Evolutionary conservation across 2,888 invertebrate genomes (phyloP).

Genomic region (Noctua comes): DNA sequence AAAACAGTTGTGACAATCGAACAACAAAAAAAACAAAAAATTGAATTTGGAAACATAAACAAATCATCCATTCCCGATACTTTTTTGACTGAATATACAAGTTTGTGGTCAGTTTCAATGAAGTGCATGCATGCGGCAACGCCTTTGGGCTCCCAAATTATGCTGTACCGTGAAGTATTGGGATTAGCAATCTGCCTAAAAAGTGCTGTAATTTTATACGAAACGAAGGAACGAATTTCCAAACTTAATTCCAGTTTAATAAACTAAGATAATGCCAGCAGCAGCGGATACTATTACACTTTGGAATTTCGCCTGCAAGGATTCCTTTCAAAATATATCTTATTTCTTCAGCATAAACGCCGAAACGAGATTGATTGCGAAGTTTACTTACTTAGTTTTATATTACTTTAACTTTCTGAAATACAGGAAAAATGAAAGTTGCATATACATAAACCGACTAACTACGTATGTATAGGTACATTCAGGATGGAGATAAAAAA

Average conservation of each 20-base stretch:
- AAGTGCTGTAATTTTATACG: background rate
- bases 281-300: constrained; percentile 8
- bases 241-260: background rate
- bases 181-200: background rate
- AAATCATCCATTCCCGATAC: too few relatives aligned
- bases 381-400: background rate
- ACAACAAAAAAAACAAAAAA: too few relatives aligned
- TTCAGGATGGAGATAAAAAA: background rate
- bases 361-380: background rate
- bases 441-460: background rate
- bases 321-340: background rate
- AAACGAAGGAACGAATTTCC: background rate
- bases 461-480: background rate
- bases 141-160: background rate
- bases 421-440: background rate
- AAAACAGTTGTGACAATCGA: too few relatives aligned
- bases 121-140: background rate
- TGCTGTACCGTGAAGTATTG: background rate
- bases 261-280: constrained; percentile 1
- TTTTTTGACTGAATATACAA: background rate
- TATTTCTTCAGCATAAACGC: constrained; percentile 1
- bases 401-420: background rate
- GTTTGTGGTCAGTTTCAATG: constrained; percentile 3
- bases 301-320: background rate
- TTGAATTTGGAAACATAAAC: too few relatives aligned